These are phyloP conservation scores for Parnassius mnemosyne DNA, from an alignment of 2,888 invertebrate species.

Conservation along the genomic window DNA sequence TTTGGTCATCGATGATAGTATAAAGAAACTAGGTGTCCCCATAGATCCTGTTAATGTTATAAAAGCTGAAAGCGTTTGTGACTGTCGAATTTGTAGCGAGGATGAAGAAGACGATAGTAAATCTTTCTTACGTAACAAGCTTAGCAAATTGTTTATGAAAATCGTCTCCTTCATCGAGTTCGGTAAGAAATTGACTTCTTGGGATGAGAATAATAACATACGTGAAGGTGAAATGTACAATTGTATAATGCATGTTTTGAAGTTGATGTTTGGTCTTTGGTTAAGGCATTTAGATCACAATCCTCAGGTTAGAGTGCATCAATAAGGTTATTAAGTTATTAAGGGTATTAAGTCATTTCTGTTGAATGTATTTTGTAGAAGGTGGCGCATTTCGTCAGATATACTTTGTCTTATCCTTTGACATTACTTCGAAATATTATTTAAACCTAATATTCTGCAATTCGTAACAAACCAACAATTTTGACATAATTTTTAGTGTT, in stretches of 20 bases:
- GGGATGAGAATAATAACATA: constrained; percentile 64
- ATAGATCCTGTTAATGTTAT: constrained; percentile 55
- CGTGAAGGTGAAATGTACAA: constrained; percentile 64
- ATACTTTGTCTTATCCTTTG: background rate
- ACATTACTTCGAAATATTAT: background rate
- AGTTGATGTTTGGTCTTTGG: constrained; percentile 72
- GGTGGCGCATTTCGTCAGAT: too few relatives aligned
- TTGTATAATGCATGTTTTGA: constrained; percentile 63
- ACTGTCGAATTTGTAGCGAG: constrained; percentile 68
- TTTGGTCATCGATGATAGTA: constrained; percentile 26
- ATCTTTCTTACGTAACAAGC: constrained; percentile 50
- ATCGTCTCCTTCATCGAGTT: constrained; percentile 49
- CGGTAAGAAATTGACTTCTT: constrained; percentile 54
- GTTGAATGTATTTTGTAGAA: background rate
- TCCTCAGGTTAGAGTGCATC: constrained; percentile 24
- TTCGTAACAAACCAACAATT: too few relatives aligned
- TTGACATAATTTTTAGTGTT: constrained; percentile 3
- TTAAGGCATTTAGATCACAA: constrained; percentile 72
- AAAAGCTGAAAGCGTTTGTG: constrained; percentile 60
- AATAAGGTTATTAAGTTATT: background rate
- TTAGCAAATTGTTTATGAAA: constrained; percentile 57
- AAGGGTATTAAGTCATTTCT: background rate
- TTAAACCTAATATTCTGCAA: background rate
- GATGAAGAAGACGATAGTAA: constrained; percentile 40
- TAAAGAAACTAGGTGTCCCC: constrained; percentile 39